Evolutionary conservation across 1,140 invertebrate species (phyloP).

Genomic region (Lepidotrigona ventralis): DNA sequence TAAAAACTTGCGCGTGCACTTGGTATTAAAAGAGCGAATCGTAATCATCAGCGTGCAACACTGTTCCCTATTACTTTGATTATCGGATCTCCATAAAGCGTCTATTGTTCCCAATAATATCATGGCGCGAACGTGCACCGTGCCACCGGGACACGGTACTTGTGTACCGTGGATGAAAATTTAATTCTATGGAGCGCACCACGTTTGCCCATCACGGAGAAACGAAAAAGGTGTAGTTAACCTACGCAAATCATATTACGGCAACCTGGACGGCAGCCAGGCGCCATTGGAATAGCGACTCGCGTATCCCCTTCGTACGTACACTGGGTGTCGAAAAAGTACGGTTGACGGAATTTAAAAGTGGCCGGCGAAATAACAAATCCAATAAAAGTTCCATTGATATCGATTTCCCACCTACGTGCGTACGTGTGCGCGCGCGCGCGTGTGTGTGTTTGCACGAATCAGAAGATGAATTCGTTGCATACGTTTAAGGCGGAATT

Average conservation of each 20-base stretch:
- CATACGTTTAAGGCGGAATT: neutral
- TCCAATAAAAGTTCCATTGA: neutral
- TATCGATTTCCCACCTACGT: conserved; percentile 1
- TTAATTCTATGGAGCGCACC: neutral
- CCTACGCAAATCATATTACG: conserved; percentile 46
- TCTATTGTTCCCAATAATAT: neutral
- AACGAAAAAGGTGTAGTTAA: conserved; percentile 35
- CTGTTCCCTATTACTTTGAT: neutral
- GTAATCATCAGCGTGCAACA: neutral
- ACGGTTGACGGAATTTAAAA: neutral
- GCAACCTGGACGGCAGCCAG: conserved; percentile 46
- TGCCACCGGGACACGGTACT: neutral
- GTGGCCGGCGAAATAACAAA: no score
- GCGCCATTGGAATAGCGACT: conserved; percentile 23
- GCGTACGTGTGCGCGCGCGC: neutral
- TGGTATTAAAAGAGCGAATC: neutral
- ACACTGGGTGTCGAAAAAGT: neutral
- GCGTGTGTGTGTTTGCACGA: no score
- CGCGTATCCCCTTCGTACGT: neutral
- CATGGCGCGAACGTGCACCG: no score
- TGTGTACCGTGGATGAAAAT: neutral
- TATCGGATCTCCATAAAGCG: neutral
- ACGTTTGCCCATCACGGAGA: conserved; percentile 9
- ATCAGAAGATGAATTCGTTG: neutral
- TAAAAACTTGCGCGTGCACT: neutral